These are phyloP conservation scores for Dolichomitus sp. DNA, from an alignment of 2,888 invertebrate genomes.

Conservation along the genomic window DNA sequence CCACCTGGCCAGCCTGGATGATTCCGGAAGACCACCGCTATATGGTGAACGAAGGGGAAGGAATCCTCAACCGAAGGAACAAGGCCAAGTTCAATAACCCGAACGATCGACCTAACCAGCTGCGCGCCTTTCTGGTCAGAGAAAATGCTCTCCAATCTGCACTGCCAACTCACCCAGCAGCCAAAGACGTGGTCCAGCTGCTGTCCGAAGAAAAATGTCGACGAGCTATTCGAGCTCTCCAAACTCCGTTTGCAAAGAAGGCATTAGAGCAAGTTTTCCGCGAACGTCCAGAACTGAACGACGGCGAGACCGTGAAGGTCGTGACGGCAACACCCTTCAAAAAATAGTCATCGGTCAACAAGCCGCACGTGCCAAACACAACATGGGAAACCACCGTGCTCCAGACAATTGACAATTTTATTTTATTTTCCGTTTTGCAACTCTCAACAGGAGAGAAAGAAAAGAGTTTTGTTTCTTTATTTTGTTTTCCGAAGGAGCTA, in stretches of 20 bases:
- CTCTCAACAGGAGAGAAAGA: too few species aligned
- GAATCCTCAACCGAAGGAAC: neutral
- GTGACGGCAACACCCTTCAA: too few species aligned
- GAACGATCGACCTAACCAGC: constrained; percentile 15
- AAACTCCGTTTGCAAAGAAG: neutral
- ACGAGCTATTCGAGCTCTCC: neutral
- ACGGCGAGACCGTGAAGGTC: neutral
- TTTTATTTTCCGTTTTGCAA: too few species aligned
- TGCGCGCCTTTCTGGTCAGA: constrained; percentile 33
- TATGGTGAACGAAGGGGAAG: constrained; percentile 24
- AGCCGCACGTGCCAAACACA: too few species aligned
- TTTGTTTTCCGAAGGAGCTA: too few species aligned
- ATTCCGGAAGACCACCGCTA: constrained; percentile 24
- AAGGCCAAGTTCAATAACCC: constrained; percentile 40
- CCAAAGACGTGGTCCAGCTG: neutral
- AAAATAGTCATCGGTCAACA: too few species aligned
- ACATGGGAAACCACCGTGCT: too few species aligned
- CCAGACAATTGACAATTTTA: too few species aligned
- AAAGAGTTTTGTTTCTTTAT: too few species aligned
- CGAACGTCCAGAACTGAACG: constrained; percentile 22
- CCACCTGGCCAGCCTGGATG: constrained; percentile 36
- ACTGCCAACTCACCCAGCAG: too few species aligned
- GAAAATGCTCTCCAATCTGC: constrained; percentile 41
- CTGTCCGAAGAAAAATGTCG: constrained; percentile 22
- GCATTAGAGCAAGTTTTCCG: constrained; percentile 25